A percentile compares a stretch with the other conserved stretches of the same genome.
phyloP scores from a whole-genome alignment of 2,797 vertebrate species.

The Notoglanidium macrostoma region DNA sequence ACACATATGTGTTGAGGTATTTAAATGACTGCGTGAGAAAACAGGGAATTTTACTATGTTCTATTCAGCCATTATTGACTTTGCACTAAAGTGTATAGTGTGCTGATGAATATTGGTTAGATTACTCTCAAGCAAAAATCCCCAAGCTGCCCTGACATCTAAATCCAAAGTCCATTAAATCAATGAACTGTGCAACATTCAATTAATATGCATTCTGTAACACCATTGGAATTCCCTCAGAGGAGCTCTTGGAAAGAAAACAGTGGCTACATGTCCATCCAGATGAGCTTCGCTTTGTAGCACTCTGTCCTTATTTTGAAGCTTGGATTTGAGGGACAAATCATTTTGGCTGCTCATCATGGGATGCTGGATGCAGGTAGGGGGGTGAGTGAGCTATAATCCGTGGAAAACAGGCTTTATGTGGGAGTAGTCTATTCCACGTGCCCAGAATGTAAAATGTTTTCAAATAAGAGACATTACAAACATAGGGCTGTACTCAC shows the following conservation, averaged over 20 bases:
- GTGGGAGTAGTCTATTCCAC: constrained; percentile 54
- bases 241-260: constrained; percentile 20
- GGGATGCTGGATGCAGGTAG: constrained; percentile 47
- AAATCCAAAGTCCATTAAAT: constrained; percentile 16
- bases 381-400: constrained; percentile 49
- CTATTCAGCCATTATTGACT: constrained; percentile 1
- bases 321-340: constrained; percentile 29
- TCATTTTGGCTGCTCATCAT: constrained; percentile 48
- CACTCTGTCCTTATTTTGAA: constrained; percentile 54
- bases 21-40: neutral
- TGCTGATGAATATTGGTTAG: constrained; percentile 2
- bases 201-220: constrained; percentile 39
- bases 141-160: constrained; percentile 6
- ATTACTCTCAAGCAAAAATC: neutral
- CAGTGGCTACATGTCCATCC: constrained; percentile 1
- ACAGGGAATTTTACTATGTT: neutral
- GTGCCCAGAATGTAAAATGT: constrained; percentile 57
- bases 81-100: neutral
- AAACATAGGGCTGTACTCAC: neutral
- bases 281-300: constrained; percentile 26
- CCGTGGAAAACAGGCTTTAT: constrained; percentile 59
- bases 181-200: constrained; percentile 27
- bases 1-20: constrained; percentile 30
- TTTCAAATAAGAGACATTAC: constrained; percentile 28
- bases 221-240: neutral